Conservation (phyloP, 2,113 vertebrate species). For the Forbesichthys agassizii region DNA sequence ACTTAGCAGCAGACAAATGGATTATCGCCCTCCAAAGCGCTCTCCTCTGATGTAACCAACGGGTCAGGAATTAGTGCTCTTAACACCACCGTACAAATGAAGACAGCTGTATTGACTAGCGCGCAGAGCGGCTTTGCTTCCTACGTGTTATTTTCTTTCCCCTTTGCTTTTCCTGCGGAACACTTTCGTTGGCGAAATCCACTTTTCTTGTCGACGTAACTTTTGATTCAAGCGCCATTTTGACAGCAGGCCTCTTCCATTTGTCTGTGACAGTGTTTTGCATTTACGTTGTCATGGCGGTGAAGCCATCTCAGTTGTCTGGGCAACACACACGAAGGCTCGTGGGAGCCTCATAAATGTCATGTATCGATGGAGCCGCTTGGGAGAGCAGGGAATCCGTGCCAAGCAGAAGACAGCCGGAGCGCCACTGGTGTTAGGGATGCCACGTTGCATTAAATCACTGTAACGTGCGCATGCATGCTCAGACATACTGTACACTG, state of each 20-base stretch:
- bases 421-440: constrained; percentile 63
- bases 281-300: constrained; percentile 69
- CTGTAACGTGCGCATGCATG: constrained; percentile 34
- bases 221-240: constrained; percentile 15
- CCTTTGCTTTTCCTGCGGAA: constrained; percentile 19
- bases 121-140: constrained; percentile 22
- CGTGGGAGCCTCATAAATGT: constrained; percentile 68
- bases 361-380: constrained; percentile 59
- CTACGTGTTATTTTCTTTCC: background rate
- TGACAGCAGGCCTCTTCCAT: constrained; percentile 47
- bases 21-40: constrained; percentile 69
- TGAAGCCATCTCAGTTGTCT: constrained; percentile 67
- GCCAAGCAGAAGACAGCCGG: constrained; percentile 60
- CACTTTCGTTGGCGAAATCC: constrained; percentile 30
- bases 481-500: background rate
- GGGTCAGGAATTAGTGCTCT: constrained; percentile 77
- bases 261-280: constrained; percentile 55
- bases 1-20: constrained; percentile 78
- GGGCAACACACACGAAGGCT: constrained; percentile 62
- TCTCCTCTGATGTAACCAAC: constrained; percentile 76
- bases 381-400: constrained; percentile 61
- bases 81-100: constrained; percentile 66
- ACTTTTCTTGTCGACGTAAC: constrained; percentile 18
- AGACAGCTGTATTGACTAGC: constrained; percentile 67
- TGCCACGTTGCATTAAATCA: constrained; percentile 70